Percentiles rank a stretch among this genome's conserved stretches.
Evolutionary conservation across 1,140 invertebrate species (phyloP).

Genomic region (Pseudomyrmex pallidus): DNA sequence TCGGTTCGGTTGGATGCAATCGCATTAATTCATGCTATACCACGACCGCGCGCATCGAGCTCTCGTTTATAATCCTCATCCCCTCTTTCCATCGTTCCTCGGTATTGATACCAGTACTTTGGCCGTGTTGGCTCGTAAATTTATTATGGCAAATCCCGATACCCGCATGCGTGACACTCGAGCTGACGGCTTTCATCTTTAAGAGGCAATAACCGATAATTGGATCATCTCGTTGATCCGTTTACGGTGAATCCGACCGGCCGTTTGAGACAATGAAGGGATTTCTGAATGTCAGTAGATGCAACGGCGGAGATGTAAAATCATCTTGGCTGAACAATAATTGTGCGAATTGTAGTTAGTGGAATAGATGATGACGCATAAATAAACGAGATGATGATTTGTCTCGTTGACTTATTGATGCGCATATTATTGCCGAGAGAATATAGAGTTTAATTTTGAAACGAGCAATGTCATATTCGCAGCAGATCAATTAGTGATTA

Average conservation of each 20-base stretch:
- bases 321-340: too few species aligned
- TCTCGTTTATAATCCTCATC: conserved; percentile 6
- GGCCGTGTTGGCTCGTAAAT: conserved; percentile 38
- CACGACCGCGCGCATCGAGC: neutral
- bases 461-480: too few species aligned
- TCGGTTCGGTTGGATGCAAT: conserved; percentile 27
- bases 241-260: neutral
- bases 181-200: conserved; percentile 28
- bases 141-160: conserved; percentile 12
- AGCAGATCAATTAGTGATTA: too few species aligned
- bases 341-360: too few species aligned
- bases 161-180: conserved; percentile 4
- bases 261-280: neutral
- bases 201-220: conserved; percentile 57
- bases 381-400: too few species aligned
- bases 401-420: too few species aligned
- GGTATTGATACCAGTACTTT: conserved; percentile 33
- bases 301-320: too few species aligned
- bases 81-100: neutral
- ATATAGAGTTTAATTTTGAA: too few species aligned
- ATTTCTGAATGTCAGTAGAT: neutral
- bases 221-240: conserved; percentile 20
- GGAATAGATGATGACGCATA: too few species aligned
- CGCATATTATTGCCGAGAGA: too few species aligned
- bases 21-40: conserved; percentile 33